phyloP scores from a whole-genome alignment of 2,888 invertebrate species.

The Camponotus fellah region DNA sequence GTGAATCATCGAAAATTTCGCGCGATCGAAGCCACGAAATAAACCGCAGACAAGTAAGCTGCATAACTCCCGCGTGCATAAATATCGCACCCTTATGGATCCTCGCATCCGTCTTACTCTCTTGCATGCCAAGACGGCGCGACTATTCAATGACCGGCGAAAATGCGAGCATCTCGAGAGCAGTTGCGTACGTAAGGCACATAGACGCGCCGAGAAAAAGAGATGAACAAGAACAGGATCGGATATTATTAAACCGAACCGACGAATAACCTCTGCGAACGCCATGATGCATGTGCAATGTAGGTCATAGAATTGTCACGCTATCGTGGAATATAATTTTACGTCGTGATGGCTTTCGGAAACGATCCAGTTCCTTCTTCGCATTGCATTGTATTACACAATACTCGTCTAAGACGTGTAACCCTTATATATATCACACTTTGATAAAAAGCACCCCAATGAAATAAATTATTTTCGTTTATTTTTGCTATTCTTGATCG shows the following conservation, averaged over 20 bases:
- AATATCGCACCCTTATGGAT: not conserved
- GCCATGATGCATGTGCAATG: conserved; percentile 36
- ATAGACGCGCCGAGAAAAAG: not conserved
- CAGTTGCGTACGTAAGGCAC: not conserved
- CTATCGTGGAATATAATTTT: conserved; percentile 11
- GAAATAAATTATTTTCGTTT: not conserved
- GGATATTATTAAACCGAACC: conserved; percentile 26
- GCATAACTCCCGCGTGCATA: not conserved
- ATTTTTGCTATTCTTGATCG: not conserved
- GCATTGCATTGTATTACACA: conserved; percentile 19
- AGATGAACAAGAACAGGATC: not conserved
- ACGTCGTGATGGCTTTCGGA: conserved; percentile 37
- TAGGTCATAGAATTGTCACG: conserved; percentile 4
- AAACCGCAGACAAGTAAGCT: not conserved
- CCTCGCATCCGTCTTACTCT: not conserved
- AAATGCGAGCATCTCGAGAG: conserved; percentile 12
- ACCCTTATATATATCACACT: not conserved
- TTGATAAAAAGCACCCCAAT: not conserved
- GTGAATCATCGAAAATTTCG: not conserved
- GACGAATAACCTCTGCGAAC: not conserved
- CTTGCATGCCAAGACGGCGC: not conserved
- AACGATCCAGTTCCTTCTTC: conserved; percentile 21
- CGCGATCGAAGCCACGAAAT: not conserved
- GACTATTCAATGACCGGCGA: conserved; percentile 23
- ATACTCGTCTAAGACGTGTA: conserved; percentile 9